These are phyloP conservation scores for Daboia siamensis DNA, from an alignment of 2,113 vertebrate genomes.

Conservation along the genomic window DNA sequence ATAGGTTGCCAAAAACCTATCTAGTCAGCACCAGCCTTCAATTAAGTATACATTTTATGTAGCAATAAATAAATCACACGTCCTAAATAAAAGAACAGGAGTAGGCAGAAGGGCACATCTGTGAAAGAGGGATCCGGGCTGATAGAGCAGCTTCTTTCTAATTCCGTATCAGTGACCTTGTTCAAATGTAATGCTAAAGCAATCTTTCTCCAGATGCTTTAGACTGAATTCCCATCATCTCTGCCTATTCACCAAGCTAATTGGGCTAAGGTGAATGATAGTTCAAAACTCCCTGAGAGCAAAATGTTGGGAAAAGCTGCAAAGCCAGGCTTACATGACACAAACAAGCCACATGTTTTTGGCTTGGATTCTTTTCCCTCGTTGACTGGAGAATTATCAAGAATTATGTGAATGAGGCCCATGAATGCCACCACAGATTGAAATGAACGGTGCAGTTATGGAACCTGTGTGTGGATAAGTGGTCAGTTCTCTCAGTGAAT, in stretches of 20 bases:
- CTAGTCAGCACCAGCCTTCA: not conserved
- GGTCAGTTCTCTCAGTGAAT: not conserved
- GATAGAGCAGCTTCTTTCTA: constrained; percentile 28
- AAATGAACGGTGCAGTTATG: not conserved
- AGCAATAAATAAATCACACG: constrained; percentile 33
- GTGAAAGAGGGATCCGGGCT: constrained; percentile 24
- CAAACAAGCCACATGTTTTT: not conserved
- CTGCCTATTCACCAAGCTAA: not conserved
- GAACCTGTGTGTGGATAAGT: not conserved
- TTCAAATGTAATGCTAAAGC: not conserved
- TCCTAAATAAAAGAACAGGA: constrained; percentile 48
- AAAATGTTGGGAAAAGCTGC: not conserved
- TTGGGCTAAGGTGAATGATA: not conserved
- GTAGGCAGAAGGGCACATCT: constrained; percentile 33
- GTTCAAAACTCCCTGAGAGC: not conserved
- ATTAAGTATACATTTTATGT: not conserved
- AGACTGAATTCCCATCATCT: not conserved
- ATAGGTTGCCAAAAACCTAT: constrained; percentile 26
- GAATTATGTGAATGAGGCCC: not conserved
- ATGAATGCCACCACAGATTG: not conserved
- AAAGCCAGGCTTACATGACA: not conserved
- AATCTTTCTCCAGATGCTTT: not conserved
- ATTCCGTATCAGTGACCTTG: constrained; percentile 35
- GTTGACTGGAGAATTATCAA: not conserved
- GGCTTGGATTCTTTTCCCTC: not conserved